phyloP scores from a whole-genome alignment of 2,113 vertebrate species.

The Pachyramphus minor region DNA sequence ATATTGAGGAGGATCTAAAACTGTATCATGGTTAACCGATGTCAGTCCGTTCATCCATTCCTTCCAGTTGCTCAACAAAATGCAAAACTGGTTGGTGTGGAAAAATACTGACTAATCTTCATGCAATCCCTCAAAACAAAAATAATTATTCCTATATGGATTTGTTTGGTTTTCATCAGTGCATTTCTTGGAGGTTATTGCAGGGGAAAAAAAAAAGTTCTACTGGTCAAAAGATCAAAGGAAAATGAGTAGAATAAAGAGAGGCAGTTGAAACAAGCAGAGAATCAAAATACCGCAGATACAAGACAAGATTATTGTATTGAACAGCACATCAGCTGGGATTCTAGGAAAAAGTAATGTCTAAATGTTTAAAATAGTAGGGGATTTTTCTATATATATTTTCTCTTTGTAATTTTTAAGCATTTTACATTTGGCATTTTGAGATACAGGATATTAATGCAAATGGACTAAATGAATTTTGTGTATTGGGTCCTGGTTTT shows the following conservation, averaged over 20 bases:
- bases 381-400: not conserved
- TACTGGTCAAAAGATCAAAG: not conserved
- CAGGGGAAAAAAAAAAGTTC: not conserved
- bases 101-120: not conserved
- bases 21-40: not conserved
- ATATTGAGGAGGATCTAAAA: not conserved
- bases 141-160: not conserved
- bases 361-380: not conserved
- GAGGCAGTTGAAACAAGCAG: not conserved
- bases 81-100: not conserved
- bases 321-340: not conserved
- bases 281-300: not conserved
- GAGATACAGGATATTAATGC: too few species aligned
- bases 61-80: not conserved
- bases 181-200: not conserved
- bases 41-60: not conserved
- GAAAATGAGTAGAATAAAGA: not conserved
- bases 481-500: not conserved
- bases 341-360: not conserved
- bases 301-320: not conserved
- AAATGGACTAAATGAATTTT: too few species aligned
- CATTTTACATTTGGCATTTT: not conserved
- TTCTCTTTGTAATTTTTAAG: not conserved
- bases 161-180: not conserved
- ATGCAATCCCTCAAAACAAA: not conserved